A percentile compares a stretch with the other conserved stretches of the same genome.
phyloP scores from a whole-genome alignment of 2,888 invertebrate genomes.

The Mycalesis mineus region DNA sequence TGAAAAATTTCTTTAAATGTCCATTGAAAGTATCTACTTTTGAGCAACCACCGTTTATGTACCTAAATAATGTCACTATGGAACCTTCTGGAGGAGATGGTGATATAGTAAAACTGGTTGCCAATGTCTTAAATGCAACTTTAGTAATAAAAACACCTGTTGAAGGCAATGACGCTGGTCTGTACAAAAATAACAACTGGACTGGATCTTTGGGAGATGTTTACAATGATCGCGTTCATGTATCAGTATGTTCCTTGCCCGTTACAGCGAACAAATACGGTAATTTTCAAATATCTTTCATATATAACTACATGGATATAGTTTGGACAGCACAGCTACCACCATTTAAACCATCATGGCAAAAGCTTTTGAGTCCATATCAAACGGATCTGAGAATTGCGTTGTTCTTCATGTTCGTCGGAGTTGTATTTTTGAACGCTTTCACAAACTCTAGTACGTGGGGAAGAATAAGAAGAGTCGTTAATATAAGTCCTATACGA shows the following conservation, averaged over 20 bases:
- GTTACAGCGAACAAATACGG: slow-evolving; percentile 43
- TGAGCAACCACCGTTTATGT: slow-evolving; percentile 55
- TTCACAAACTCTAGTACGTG: slow-evolving; percentile 38
- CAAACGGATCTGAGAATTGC: slow-evolving; percentile 38
- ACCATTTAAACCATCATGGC: slow-evolving; percentile 42
- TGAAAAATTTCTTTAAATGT: slow-evolving; percentile 45
- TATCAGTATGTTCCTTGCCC: slow-evolving; percentile 47
- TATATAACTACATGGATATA: slow-evolving; percentile 51
- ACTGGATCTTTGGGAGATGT: slow-evolving; percentile 56
- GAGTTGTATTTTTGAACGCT: slow-evolving; percentile 40
- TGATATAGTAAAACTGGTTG: slow-evolving; percentile 44
- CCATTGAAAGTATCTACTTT: slow-evolving; percentile 47
- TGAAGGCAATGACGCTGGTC: slow-evolving; percentile 39
- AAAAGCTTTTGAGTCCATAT: slow-evolving; percentile 51
- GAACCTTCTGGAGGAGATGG: slow-evolving; percentile 47
- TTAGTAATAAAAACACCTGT: slow-evolving; percentile 41
- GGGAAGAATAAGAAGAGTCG: slow-evolving; percentile 32
- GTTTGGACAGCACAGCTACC: slow-evolving; percentile 51
- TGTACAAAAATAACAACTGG: slow-evolving; percentile 46
- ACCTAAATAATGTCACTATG: slow-evolving; percentile 38
- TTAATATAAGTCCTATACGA: slow-evolving; percentile 39
- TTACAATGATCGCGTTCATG: slow-evolving; percentile 41
- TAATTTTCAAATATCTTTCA: slow-evolving; percentile 53
- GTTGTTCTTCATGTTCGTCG: slow-evolving; percentile 41
- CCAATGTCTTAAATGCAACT: slow-evolving; percentile 46